A percentile compares a stretch with the other conserved stretches of the same genome.
These are phyloP conservation scores for Euglossa dilemma DNA, from an alignment of 1,140 invertebrate species.

Conservation along the genomic window DNA sequence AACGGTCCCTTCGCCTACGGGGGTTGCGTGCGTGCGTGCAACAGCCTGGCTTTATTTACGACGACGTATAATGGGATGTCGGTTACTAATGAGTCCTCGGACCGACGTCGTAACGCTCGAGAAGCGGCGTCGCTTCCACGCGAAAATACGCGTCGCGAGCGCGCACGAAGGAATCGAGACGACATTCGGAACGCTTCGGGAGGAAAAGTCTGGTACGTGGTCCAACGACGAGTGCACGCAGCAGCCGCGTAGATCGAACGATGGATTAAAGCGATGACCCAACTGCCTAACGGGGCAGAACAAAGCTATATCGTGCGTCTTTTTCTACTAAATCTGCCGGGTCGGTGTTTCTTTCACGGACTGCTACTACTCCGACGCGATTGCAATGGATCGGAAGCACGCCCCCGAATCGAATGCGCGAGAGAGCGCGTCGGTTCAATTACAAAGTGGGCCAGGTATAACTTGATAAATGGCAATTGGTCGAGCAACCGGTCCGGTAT, in stretches of 20 bases:
- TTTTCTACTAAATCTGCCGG: constrained; percentile 53
- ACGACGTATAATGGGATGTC: constrained; percentile 76
- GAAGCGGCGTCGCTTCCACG: constrained; percentile 46
- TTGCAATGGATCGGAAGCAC: constrained; percentile 17
- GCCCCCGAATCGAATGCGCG: constrained; percentile 5
- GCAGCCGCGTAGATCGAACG: not conserved
- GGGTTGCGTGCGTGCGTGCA: constrained; percentile 48
- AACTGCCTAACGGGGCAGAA: constrained; percentile 55
- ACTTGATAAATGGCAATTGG: constrained; percentile 35
- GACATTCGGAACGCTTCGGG: not conserved
- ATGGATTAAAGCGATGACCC: constrained; percentile 62
- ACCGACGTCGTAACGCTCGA: constrained; percentile 59
- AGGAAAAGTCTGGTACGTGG: constrained; percentile 1
- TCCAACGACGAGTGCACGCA: not conserved
- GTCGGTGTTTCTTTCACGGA: constrained; percentile 31
- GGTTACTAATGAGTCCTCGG: constrained; percentile 76
- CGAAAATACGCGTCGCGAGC: constrained; percentile 55
- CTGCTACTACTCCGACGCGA: not conserved
- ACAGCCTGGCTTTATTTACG: constrained; percentile 74
- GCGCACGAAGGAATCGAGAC: not conserved
- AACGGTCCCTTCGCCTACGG: constrained; percentile 42
- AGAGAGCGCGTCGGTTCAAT: constrained; percentile 4
- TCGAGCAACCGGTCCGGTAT: not conserved
- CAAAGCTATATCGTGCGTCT: constrained; percentile 40
- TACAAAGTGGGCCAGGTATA: constrained; percentile 32